These are phyloP conservation scores for Melanostoma mellinum DNA, from an alignment of 2,888 invertebrate species.

Conservation along the genomic window DNA sequence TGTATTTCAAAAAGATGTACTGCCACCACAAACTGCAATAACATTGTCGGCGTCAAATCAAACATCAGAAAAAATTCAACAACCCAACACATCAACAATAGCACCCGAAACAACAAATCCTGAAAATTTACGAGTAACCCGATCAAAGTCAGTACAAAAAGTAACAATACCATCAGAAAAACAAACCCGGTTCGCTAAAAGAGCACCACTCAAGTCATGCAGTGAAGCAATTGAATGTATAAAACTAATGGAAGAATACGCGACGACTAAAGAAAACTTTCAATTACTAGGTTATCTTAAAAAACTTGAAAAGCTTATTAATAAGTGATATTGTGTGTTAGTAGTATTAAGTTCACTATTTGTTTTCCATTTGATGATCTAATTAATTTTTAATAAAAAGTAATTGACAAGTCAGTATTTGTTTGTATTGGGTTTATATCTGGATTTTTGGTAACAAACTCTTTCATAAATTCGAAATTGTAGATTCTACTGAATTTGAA, in stretches of 20 bases:
- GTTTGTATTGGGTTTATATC: no score
- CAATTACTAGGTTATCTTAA: slow-evolving; percentile 48
- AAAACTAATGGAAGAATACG: slow-evolving; percentile 54
- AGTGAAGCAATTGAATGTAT: slow-evolving; percentile 43
- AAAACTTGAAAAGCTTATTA: slow-evolving; percentile 29
- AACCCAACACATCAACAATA: no score
- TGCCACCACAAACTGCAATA: no score
- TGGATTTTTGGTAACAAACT: no score
- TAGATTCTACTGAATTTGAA: no score
- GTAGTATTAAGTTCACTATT: neutral
- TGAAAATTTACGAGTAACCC: neutral
- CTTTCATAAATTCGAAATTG: no score
- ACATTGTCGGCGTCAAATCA: no score
- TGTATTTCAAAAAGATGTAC: no score
- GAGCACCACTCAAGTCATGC: neutral
- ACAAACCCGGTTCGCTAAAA: neutral
- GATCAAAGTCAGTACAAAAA: neutral
- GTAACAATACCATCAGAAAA: neutral
- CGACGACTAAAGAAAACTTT: slow-evolving; percentile 51
- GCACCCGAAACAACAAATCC: neutral
- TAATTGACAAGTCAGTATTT: no score
- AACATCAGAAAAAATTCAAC: no score
- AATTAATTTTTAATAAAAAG: no score
- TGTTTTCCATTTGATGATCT: no score
- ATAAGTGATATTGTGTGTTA: neutral